Conservation (phyloP, 2,797 vertebrate species). For the Prionace glauca region DNA sequence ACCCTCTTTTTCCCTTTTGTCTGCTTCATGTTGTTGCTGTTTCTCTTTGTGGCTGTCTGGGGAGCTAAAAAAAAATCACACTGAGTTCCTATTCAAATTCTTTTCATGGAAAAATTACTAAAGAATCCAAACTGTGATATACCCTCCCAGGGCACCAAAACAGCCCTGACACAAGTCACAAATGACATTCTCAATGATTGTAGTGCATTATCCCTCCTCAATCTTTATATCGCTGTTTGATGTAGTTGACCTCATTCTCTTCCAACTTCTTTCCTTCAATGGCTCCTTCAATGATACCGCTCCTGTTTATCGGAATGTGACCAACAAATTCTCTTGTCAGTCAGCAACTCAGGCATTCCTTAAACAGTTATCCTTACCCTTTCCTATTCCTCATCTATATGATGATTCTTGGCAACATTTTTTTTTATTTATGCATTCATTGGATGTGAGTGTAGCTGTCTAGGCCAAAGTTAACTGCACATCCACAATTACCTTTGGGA, state of each 20-base stretch:
- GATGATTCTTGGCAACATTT: no score
- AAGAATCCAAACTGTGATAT: not conserved
- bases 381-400: no score
- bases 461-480: no score
- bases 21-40: not conserved
- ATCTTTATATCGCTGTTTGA: not conserved
- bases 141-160: not conserved
- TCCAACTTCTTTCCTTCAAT: not conserved
- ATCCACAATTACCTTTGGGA: no score
- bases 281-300: not conserved
- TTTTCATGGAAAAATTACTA: not conserved
- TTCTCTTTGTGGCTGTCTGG: not conserved
- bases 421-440: no score
- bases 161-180: not conserved
- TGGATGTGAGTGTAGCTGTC: no score
- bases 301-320: not conserved
- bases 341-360: not conserved
- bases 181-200: not conserved
- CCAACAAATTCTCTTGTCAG: no score
- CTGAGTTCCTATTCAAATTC: not conserved
- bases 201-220: not conserved
- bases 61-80: not conserved
- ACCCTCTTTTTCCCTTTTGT: not conserved
- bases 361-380: no score
- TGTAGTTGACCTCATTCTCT: not conserved